Conservation (phyloP, 2,888 invertebrate genomes). For the Sepioteuthis lessoniana region DNA sequence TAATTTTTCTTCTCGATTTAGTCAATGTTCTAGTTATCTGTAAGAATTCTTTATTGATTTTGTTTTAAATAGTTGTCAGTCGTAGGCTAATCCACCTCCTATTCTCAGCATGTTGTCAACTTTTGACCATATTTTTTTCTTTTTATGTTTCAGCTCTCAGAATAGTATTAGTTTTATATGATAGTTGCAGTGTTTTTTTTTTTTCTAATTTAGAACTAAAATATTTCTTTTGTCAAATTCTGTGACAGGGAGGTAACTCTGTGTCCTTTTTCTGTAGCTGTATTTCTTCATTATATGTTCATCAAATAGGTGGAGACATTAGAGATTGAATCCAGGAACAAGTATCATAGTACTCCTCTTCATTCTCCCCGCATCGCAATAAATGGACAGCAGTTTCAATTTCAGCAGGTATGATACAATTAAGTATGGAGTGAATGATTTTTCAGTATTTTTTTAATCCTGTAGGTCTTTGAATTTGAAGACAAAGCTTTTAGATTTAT, state of each 20-base stretch:
- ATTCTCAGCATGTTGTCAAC: neutral
- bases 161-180: neutral
- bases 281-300: conserved; percentile 40
- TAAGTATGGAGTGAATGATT: neutral
- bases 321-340: conserved; percentile 37
- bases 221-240: neutral
- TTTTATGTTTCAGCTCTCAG: neutral
- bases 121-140: neutral
- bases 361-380: conserved; percentile 35
- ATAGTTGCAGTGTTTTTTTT: neutral
- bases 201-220: neutral
- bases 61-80: neutral
- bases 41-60: neutral
- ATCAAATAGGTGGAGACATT: conserved; percentile 39
- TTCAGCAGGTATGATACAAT: conserved; percentile 45
- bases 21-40: neutral
- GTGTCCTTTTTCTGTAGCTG: neutral
- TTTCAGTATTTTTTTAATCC: neutral
- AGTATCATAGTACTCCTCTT: conserved; percentile 41
- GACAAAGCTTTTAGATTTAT: neutral
- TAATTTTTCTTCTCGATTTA: neutral
- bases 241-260: neutral
- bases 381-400: conserved; percentile 45
- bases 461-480: neutral
- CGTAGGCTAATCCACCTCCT: neutral